Percentiles rank a stretch among this genome's conserved stretches.
phyloP scores from a whole-genome alignment of 2,113 vertebrate species.

The Leucoraja erinaceus region DNA sequence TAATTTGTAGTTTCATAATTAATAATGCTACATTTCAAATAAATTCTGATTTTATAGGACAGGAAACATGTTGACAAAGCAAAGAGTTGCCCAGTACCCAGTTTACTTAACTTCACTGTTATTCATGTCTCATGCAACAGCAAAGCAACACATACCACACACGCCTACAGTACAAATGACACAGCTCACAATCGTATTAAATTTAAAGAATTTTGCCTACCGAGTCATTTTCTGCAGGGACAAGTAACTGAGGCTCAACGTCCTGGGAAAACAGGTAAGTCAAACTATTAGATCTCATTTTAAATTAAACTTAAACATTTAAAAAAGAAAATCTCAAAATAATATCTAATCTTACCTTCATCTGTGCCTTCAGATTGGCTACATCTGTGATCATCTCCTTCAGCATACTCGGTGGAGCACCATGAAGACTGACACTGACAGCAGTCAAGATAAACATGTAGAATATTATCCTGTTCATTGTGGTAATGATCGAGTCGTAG shows the following conservation, averaged over 20 bases:
- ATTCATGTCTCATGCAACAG: neutral
- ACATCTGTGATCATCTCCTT: constrained; percentile 14
- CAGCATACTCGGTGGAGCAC: neutral
- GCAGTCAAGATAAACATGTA: constrained; percentile 51
- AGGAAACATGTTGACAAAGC: constrained; percentile 7
- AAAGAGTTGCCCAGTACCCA: neutral
- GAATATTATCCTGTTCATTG: constrained; percentile 53
- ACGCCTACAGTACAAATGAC: neutral
- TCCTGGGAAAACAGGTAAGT: constrained; percentile 55
- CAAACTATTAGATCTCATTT: constrained; percentile 43
- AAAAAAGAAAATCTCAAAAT: neutral
- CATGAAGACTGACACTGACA: constrained; percentile 40
- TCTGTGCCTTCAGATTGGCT: neutral
- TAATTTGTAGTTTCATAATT: neutral
- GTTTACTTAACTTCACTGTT: neutral
- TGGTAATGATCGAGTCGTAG: constrained; percentile 21
- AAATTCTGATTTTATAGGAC: constrained; percentile 3
- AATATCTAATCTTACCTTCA: neutral
- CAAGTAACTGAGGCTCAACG: constrained; percentile 45
- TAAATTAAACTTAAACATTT: neutral
- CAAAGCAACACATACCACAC: neutral
- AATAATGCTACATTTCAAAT: neutral
- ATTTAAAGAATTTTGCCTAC: constrained; percentile 50
- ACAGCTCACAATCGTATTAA: neutral
- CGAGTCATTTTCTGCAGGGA: constrained; percentile 52